These are phyloP conservation scores for Biston stratarius DNA, from an alignment of 2,888 invertebrate genomes.

Conservation along the genomic window DNA sequence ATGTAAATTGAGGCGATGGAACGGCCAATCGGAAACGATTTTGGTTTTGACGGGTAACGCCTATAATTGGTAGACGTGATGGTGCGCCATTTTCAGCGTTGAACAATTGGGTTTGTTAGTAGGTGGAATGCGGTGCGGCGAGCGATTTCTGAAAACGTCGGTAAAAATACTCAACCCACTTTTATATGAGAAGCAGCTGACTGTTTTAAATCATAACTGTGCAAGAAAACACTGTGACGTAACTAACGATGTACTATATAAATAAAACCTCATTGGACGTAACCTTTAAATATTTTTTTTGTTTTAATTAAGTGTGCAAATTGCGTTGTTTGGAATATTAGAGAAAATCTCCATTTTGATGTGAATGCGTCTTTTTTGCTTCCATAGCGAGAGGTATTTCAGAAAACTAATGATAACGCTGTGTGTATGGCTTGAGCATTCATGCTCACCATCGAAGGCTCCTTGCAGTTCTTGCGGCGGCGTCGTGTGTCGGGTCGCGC, in stretches of 20 bases:
- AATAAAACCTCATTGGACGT: neutral
- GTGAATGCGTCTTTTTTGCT: too few relatives aligned
- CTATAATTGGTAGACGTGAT: conserved; percentile 75
- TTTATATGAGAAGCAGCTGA: conserved; percentile 66
- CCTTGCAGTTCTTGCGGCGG: too few relatives aligned
- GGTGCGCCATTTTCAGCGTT: conserved; percentile 82
- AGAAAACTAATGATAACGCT: too few relatives aligned
- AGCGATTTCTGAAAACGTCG: conserved; percentile 63
- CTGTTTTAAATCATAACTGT: conserved; percentile 64
- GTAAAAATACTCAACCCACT: conserved; percentile 66
- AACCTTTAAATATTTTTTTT: too few relatives aligned
- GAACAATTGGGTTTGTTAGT: conserved; percentile 79
- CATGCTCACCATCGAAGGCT: too few relatives aligned
- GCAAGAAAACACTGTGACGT: conserved; percentile 49
- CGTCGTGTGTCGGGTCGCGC: too few relatives aligned
- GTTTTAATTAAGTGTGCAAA: too few relatives aligned
- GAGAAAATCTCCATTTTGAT: too few relatives aligned
- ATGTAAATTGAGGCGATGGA: conserved; percentile 56
- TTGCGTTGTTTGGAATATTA: too few relatives aligned
- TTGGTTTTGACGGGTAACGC: conserved; percentile 67
- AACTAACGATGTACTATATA: conserved; percentile 32
- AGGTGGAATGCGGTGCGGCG: conserved; percentile 68
- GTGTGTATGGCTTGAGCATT: too few relatives aligned
- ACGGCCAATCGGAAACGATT: conserved; percentile 64
- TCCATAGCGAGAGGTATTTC: too few relatives aligned